A percentile compares a stretch with the other conserved stretches of the same genome.
Conservation (phyloP, 2,797 vertebrate species). For the Cichlasoma orientale region DNA sequence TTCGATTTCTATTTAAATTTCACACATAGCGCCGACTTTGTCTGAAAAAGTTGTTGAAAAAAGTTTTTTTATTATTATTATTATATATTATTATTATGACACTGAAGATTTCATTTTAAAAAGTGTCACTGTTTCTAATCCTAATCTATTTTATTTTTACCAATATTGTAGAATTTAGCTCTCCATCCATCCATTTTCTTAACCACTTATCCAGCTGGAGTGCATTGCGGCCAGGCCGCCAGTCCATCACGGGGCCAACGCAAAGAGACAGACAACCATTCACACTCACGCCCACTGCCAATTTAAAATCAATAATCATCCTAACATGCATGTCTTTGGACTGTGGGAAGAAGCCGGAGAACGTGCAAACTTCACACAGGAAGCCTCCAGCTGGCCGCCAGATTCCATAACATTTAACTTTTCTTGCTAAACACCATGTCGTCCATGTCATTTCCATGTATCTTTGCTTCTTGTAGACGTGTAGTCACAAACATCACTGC, state of each 20-base stretch:
- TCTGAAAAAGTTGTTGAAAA: not conserved
- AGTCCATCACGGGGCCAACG: not conserved
- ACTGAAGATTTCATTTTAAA: not conserved
- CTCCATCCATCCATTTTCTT: not conserved
- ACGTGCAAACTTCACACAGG: no score
- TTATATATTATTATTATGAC: not conserved
- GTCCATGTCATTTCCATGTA: not conserved
- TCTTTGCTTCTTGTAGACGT: not conserved
- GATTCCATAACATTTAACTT: no score
- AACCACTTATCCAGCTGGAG: not conserved
- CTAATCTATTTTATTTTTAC: not conserved
- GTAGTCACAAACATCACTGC: not conserved
- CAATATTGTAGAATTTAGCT: not conserved
- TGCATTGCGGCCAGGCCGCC: not conserved
- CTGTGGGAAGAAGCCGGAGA: no score
- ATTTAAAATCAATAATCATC: not conserved
- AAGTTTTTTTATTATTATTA: not conserved
- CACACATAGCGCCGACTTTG: not conserved
- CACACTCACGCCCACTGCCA: not conserved
- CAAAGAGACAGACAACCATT: not conserved
- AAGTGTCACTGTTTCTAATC: not conserved
- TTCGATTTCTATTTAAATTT: not conserved
- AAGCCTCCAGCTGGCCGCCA: no score
- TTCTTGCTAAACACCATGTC: not conserved
- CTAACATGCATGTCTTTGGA: not conserved